Percentiles rank a stretch among this genome's conserved stretches.
phyloP scores from a whole-genome alignment of 2,113 vertebrate species.

The Callithrix jacchus region DNA sequence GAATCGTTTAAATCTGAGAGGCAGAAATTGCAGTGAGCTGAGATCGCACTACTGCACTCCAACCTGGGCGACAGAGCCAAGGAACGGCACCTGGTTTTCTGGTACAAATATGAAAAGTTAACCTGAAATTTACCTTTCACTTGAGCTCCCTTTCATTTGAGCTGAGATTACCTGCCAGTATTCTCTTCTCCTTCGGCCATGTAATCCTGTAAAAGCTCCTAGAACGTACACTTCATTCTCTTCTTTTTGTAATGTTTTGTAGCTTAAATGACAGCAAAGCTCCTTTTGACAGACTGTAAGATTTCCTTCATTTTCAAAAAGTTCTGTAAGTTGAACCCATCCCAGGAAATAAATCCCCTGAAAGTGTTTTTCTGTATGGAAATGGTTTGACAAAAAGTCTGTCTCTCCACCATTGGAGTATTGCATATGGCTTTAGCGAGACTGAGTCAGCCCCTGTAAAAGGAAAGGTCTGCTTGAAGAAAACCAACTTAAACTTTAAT shows the following conservation, averaged over 20 bases:
- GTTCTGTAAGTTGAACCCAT: slow-evolving; percentile 58
- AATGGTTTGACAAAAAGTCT: background rate
- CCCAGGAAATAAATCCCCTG: background rate
- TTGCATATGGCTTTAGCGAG: background rate
- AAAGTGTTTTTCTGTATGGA: background rate
- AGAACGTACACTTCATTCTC: slow-evolving; percentile 45
- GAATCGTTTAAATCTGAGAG: too few species aligned
- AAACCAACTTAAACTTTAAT: background rate
- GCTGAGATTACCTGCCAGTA: slow-evolving; percentile 60
- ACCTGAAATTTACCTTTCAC: background rate
- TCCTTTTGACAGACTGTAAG: slow-evolving; percentile 64
- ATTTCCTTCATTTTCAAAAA: slow-evolving; percentile 45
- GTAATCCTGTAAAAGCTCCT: slow-evolving; percentile 69
- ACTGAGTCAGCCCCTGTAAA: background rate
- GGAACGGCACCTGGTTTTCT: background rate
- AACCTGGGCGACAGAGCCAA: background rate
- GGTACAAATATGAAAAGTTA: background rate
- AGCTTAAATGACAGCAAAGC: slow-evolving; percentile 69
- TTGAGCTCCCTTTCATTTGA: background rate
- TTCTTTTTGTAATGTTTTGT: slow-evolving; percentile 44
- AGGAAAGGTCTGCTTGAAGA: background rate
- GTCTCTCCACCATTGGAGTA: too few species aligned
- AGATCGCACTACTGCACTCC: too few species aligned
- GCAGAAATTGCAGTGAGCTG: too few species aligned
- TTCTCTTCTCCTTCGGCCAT: slow-evolving; percentile 33